Evolutionary conservation across 1,140 invertebrate species (phyloP).

Genomic region (Spodoptera litura): DNA sequence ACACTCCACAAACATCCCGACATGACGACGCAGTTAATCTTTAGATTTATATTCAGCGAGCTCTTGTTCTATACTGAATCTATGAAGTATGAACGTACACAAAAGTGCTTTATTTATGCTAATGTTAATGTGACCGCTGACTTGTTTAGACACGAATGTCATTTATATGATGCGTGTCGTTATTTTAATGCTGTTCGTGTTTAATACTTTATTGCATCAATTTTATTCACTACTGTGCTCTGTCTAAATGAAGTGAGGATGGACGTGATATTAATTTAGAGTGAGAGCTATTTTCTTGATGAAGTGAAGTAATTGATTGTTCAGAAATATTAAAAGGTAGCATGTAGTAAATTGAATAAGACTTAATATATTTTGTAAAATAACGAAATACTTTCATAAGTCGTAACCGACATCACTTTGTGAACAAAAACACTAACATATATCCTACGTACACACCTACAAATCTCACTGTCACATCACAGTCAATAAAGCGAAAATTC

Average conservation of each 20-base stretch:
- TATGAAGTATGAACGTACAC: conserved; percentile 47
- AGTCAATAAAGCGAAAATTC: conserved; percentile 32
- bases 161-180: conserved; percentile 62
- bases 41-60: conserved; percentile 7
- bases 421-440: conserved; percentile 5
- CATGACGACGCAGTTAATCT: conserved; percentile 20
- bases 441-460: neutral
- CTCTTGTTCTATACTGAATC: conserved; percentile 9
- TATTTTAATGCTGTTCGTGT: conserved; percentile 57
- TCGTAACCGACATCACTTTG: neutral
- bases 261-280: conserved; percentile 46
- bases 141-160: conserved; percentile 59
- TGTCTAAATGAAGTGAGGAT: conserved; percentile 35
- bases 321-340: neutral
- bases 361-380: too few species aligned
- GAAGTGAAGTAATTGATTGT: conserved; percentile 1
- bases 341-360: too few species aligned
- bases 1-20: conserved; percentile 36
- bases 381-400: neutral
- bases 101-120: conserved; percentile 59
- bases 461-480: conserved; percentile 7
- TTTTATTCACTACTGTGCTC: conserved; percentile 44
- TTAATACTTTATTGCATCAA: conserved; percentile 52
- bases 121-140: conserved; percentile 60
- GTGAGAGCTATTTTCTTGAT: conserved; percentile 40